A percentile compares a stretch with the other conserved stretches of the same genome.
phyloP scores from a whole-genome alignment of 1,140 invertebrate species.

The Augochlora pura region DNA sequence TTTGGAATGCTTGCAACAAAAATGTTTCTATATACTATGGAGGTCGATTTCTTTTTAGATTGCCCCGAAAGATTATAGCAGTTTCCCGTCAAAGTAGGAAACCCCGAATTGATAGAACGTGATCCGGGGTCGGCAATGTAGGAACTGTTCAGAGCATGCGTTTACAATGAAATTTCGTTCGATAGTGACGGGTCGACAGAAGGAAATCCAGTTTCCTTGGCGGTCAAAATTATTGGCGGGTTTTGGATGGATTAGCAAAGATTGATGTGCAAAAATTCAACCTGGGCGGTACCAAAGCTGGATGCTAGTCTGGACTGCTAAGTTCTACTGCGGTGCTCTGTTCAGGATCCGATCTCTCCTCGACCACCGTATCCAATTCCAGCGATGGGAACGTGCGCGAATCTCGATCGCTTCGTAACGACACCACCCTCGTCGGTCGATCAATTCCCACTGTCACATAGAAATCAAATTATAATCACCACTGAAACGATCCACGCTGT shows the following conservation, averaged over 20 bases:
- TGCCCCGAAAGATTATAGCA: no score
- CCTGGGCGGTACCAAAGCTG: slow-evolving; percentile 73
- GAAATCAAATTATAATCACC: neutral
- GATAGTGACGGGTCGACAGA: neutral
- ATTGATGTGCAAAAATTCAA: slow-evolving; percentile 18
- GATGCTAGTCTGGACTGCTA: slow-evolving; percentile 77
- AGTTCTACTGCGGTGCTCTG: slow-evolving; percentile 81
- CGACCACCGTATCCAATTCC: slow-evolving; percentile 90
- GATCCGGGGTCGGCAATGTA: slow-evolving; percentile 9
- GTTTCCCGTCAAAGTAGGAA: no score
- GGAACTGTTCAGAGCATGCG: neutral
- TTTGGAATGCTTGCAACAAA: no score
- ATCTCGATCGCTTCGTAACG: slow-evolving; percentile 83
- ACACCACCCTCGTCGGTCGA: slow-evolving; percentile 83
- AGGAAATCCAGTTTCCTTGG: neutral
- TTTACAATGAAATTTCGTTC: neutral
- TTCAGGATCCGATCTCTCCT: slow-evolving; percentile 89
- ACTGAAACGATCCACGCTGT: no score
- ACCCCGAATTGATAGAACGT: neutral
- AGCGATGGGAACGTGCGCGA: slow-evolving; percentile 85
- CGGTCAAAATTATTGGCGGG: neutral
- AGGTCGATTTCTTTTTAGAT: no score
- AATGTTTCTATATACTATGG: no score
- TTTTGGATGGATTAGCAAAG: neutral
- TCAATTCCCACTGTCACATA: slow-evolving; percentile 76